phyloP scores from a whole-genome alignment of 2,113 vertebrate species.

The Dicentrarchus labrax region DNA sequence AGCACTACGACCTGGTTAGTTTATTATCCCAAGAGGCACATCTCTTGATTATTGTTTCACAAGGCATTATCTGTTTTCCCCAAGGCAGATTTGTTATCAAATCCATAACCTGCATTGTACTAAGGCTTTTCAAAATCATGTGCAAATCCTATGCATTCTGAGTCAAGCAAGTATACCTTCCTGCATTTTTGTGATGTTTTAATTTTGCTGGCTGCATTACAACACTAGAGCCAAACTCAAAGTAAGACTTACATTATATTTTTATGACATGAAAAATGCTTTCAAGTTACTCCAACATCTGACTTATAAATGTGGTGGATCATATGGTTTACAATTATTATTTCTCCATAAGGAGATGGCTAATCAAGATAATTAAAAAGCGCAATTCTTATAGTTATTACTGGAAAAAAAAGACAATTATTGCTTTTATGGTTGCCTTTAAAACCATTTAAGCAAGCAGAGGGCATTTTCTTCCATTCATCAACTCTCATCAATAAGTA shows the following conservation, averaged over 20 bases:
- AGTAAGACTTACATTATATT: conserved; percentile 61
- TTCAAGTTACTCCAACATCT: conserved; percentile 30
- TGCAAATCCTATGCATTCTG: conserved; percentile 79
- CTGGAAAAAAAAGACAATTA: conserved; percentile 41
- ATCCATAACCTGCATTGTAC: conserved; percentile 64
- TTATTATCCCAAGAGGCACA: conserved; percentile 70
- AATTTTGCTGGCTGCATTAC: conserved; percentile 51
- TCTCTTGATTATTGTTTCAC: conserved; percentile 75
- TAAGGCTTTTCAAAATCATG: conserved; percentile 79
- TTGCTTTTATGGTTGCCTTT: conserved; percentile 65
- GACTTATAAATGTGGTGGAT: conserved; percentile 13
- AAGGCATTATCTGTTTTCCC: conserved; percentile 69
- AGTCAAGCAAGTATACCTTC: conserved; percentile 50
- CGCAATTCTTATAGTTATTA: conserved; percentile 27
- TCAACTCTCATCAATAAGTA: conserved; percentile 25
- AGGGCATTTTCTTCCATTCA: conserved; percentile 33
- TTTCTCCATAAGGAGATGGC: conserved; percentile 25
- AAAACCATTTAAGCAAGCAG: conserved; percentile 58
- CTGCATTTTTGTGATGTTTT: conserved; percentile 40
- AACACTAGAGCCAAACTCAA: conserved; percentile 52
- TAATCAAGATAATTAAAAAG: conserved; percentile 31
- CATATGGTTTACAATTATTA: not conserved
- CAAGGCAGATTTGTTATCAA: conserved; percentile 71
- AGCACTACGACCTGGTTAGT: conserved; percentile 72
- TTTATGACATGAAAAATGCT: conserved; percentile 39